Conservation (phyloP, 1,140 invertebrate species). For the Gerris buenoi region DNA sequence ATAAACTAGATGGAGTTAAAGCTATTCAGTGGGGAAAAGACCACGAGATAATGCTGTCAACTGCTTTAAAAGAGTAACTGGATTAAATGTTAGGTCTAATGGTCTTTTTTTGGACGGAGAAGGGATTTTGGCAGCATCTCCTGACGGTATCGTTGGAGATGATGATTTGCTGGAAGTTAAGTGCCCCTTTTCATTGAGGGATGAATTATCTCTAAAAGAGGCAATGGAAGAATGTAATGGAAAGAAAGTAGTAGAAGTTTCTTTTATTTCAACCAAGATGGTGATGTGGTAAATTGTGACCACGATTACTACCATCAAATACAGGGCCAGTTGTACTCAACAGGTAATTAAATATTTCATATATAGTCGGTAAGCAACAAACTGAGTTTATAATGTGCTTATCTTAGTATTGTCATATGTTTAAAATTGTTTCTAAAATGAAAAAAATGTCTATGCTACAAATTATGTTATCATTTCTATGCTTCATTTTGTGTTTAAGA, state of each 20-base stretch:
- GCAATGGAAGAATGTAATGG: no score
- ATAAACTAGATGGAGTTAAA: not conserved
- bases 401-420: no score
- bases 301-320: no score
- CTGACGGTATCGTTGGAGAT: not conserved
- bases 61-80: not conserved
- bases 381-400: no score
- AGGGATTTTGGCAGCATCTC: not conserved
- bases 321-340: not conserved
- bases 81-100: not conserved
- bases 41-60: not conserved
- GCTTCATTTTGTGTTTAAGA: no score
- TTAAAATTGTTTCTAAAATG: no score
- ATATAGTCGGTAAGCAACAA: no score
- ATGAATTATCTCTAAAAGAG: not conserved
- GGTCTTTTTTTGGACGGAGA: not conserved
- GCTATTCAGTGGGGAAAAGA: not conserved
- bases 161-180: not conserved
- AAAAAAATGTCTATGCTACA: no score
- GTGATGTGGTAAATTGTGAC: no score
- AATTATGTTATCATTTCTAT: no score
- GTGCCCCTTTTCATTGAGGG: not conserved
- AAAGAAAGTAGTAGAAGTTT: not conserved
- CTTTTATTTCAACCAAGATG: not conserved
- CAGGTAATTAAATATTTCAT: not conserved